Base-by-base conservation (phyloP, 2,888 invertebrate genomes). In the Heliothis peltigera region DNA sequence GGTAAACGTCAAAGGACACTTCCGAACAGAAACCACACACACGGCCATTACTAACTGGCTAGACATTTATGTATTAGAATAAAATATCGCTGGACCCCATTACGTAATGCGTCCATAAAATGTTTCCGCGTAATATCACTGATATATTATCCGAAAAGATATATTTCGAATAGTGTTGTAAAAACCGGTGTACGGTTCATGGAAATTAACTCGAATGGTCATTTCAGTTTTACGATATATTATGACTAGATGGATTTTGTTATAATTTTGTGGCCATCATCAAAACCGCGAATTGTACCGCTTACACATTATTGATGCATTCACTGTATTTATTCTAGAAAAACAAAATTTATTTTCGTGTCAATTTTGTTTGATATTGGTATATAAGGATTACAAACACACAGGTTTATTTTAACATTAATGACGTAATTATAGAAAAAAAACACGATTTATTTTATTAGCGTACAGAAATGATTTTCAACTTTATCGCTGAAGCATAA, bases 31-130 rank as follows among this genome's bases (percentile, higher is more conserved):
- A 43, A 44, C 53, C 51, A 8, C 55, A 56, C 17, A 62, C 55
- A 56, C 18, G 51, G 32, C 64, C 59, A 69, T 77, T 73, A 66
- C 74, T 66, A 70, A 78, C 81, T 71, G 64, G 65, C 56, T 52
- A 64, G 73, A 73, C 77, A 67, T 74, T 74, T 83, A 85, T 84
- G 83, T 84, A 85, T 82, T 81, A 79, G 81, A 81, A 84, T 90
- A 87, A 90, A 86, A 89, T 90, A 91, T 85, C 76, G 87, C 77
- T 74, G 83, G 85, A 84, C 86, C 89, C 89, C 84, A 90, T 91
- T 90, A 89, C 85, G 84, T 88, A 87, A 91, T 89, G 86, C 85
- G 81, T 84, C 86, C 81, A 90, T 92, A 92, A 91, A 91, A 91
- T 83, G 84, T 90, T 92, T 91, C 90, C 91, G 88, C 85, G 83